Base-by-base conservation (phyloP, 2,888 invertebrate genomes). In the Empis livida region DNA sequence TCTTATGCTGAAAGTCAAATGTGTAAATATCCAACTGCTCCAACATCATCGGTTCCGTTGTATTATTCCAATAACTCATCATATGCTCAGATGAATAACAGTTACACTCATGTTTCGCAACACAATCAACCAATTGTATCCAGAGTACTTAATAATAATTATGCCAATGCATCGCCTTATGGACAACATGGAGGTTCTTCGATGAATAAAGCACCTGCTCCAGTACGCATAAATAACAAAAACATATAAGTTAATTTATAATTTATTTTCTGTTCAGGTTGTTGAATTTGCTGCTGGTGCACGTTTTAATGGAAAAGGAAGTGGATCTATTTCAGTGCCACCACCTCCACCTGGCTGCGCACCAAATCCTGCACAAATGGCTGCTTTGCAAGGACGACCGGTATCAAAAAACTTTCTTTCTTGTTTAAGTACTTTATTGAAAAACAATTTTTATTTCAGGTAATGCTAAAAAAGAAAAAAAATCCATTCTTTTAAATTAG, bases 341-440 rank as follows among this genome's bases (percentile, higher is more conserved):
- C 68, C 68, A 30, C 68, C 68, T 9, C 68, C 68, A 3, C 68
- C 68, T 1, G 68, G 68, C 1, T 67, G 59, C 51, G 52, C 61
- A 35, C 65, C 68, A 4, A 68, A 64, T 2, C 59, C 67, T 1
- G 68, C 62, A 9, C 68, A 68, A 50, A 49, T 64, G 42, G 68
- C 68, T 2, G 67, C 65, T 0, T 59, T 68, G 57, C 62, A 65
- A 44, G 68, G 68, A 2, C 62, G 65, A 49, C 59, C 62, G 3
- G 67, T 67, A 40, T 56, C 61, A 45, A 56, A 59, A 9, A 27
- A 20, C 20, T 20, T 20, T n/a, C 3, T 20, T 5, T 20, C 6
- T 20, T 20, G 6, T 20, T 20, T 20, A 6, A 3, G 6, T 20
- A 20, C 20, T 20, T 20, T 20, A 20, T 20, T 20, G n/a, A n/a